These are phyloP conservation scores for Shargacucullia verbasci DNA, from an alignment of 2,888 invertebrate species.

Conservation along the genomic window DNA sequence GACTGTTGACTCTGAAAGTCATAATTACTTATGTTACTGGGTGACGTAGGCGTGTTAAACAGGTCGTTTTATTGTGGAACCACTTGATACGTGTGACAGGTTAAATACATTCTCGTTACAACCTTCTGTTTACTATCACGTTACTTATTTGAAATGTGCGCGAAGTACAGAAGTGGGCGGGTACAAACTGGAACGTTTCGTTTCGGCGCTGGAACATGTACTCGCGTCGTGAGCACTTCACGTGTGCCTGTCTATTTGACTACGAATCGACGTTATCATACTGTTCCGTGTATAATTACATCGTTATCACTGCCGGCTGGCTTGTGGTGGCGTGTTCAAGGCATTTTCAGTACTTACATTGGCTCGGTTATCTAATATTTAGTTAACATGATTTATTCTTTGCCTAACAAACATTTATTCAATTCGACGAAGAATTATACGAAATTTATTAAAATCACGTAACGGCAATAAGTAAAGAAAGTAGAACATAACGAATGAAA, in stretches of 20 bases:
- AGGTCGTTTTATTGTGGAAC: neutral
- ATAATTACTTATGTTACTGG: neutral
- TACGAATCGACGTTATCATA: conserved; percentile 59
- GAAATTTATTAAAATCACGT: neutral
- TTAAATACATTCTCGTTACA: conserved; percentile 16
- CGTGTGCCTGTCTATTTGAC: conserved; percentile 29
- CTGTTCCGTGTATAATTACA: conserved; percentile 53
- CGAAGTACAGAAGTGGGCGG: conserved; percentile 16
- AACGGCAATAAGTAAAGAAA: too few relatives aligned
- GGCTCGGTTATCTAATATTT: conserved; percentile 31
- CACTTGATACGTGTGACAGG: conserved; percentile 8
- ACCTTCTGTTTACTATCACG: conserved; percentile 26
- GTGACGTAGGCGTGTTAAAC: neutral
- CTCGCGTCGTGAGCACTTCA: conserved; percentile 19
- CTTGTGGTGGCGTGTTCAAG: conserved; percentile 50
- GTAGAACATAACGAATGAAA: too few relatives aligned
- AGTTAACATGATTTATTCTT: conserved; percentile 16
- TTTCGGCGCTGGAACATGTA: conserved; percentile 33
- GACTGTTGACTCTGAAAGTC: too few relatives aligned
- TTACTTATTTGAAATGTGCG: conserved; percentile 11
- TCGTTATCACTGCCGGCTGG: conserved; percentile 56
- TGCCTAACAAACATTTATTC: conserved; percentile 11
- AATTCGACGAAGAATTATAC: too few relatives aligned
- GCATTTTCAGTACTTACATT: conserved; percentile 48
- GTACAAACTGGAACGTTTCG: conserved; percentile 30